Base-by-base conservation (phyloP, 2,888 invertebrate species). In the Lutraria lutraria region DNA sequence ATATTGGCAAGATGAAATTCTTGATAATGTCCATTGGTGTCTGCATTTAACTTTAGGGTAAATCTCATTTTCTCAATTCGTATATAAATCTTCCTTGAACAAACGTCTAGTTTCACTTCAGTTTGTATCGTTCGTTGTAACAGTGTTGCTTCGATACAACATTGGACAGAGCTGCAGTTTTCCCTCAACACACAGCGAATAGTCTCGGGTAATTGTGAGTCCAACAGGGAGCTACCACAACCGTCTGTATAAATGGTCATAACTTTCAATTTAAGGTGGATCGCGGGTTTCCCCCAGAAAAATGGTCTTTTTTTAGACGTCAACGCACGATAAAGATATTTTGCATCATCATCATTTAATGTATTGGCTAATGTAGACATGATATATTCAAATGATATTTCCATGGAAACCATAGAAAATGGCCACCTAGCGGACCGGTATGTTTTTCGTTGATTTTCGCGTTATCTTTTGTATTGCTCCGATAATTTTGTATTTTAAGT, bases 121-220 rank as follows among this genome's bases (percentile, higher is more conserved):
- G 72, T n/a, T n/a, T 25, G 16, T 25, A 84, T 52, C 16, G 43
- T 63, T n/a, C 90, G 82, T 16, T 86, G 83, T 6, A 89, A 81
- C 25, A 90, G 19, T 25, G 83, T 21, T 15, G 88, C 86, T 54
- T 86, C 79, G 19, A 90, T n/a, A 86, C 92, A 92, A 43, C 91
- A 92, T 25, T 91, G 81, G 3, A 92, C 60, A 3, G 76, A 79
- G 15, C 83, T 81, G 31, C 92, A 92, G 43, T 83, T 81, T 29
- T 87, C 60, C 3, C 68, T 54, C 31, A 90, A 52, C 53, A 86
- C 25, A 68, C 92, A 92, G 15, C 72, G 25, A 31, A 91, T 34
- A 21, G 80, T 25, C 21, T 85, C 86, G n/a, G 85, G 87, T 21
- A 88, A 53, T 12, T 68, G 31, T 31, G 83, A 68, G n/a, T 19